Base-by-base conservation (phyloP, 1,140 invertebrate genomes). In the Cardiocondyla obscurior region DNA sequence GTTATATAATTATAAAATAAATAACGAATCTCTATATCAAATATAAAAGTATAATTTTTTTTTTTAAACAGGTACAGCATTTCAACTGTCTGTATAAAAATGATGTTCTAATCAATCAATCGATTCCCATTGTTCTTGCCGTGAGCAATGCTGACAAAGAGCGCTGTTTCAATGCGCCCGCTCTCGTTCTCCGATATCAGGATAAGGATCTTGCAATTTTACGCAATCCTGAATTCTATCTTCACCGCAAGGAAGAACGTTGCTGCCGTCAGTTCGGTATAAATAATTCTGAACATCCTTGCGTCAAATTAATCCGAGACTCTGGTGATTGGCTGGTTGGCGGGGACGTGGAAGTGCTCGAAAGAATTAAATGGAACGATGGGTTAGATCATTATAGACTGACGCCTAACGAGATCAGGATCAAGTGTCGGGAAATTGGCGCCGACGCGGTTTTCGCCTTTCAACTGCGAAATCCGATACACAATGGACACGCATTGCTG, bases 381-480 rank as follows among this genome's bases (percentile, higher is more conserved):
- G 99, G 99, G 0, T 94, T 99, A 1, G 99, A 99, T 94, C 93
- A 97, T 73, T 99, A 98, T 93, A 95, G 99, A 30, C 95, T 99
- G 12, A 99, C 98, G 7, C 99, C 99, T 3, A 97, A 97, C 90
- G 98, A 99, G 93, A 95, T 99, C 12, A 94, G 97, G 49, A 90
- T 93, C 25, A 96, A 96, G 86, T 99, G 99, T 91, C 96, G 95
- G 85, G 95, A 98, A 90, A 95, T 97, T 88, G 95, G 96, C 67
- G 98, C 98, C 30, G 99, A 99, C 94, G 97, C 97, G 16, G 97
- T 99, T 6, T 99, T 99, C 94, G 99, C 98, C 8, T 99, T 99
- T 93, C 99, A 99, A 92, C 94, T 99, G 12, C 95, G 99, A 67
- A 99, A 99, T 94, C 99, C 99, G 3, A 98, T 99, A 81, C 99